A percentile compares a stretch with the other conserved stretches of the same genome.
phyloP scores from a whole-genome alignment of 2,113 vertebrate genomes.

The Lutjanus erythropterus region DNA sequence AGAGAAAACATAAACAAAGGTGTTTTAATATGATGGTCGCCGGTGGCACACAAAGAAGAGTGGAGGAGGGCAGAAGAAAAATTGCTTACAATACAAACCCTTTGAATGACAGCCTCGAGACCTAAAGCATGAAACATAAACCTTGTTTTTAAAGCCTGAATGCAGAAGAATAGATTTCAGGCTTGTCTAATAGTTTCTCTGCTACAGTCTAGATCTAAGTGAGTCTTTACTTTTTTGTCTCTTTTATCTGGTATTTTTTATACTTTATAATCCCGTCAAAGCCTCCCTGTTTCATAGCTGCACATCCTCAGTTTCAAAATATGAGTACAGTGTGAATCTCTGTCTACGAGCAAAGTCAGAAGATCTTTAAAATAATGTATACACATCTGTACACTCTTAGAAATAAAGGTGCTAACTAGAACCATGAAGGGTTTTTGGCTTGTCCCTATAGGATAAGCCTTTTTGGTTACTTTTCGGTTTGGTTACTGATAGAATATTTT shows the following conservation, averaged over 20 bases:
- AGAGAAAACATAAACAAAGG: slow-evolving; percentile 75
- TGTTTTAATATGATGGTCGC: slow-evolving; percentile 79
- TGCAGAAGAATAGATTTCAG: slow-evolving; percentile 49
- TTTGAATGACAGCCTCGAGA: slow-evolving; percentile 75
- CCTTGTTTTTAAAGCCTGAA: slow-evolving; percentile 61
- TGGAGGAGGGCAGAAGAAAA: slow-evolving; percentile 62
- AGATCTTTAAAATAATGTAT: slow-evolving; percentile 17
- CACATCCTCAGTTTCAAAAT: slow-evolving; percentile 15
- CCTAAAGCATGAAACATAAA: slow-evolving; percentile 56
- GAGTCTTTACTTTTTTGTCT: slow-evolving; percentile 27
- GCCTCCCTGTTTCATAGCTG: slow-evolving; percentile 3
- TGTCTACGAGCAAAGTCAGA: neutral
- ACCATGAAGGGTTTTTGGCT: no score
- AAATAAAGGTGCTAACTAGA: no score
- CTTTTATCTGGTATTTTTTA: slow-evolving; percentile 33
- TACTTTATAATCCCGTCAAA: slow-evolving; percentile 47
- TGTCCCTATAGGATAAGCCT: no score
- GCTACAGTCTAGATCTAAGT: slow-evolving; percentile 32
- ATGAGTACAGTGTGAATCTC: neutral
- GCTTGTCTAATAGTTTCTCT: slow-evolving; percentile 37
- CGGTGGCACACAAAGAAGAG: slow-evolving; percentile 66
- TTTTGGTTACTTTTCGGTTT: no score
- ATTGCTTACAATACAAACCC: slow-evolving; percentile 79
- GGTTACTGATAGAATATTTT: no score
- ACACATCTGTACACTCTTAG: no score